Evolutionary conservation across 2,888 invertebrate species (phyloP).

Genomic region (Tenthredo distinguenda): DNA sequence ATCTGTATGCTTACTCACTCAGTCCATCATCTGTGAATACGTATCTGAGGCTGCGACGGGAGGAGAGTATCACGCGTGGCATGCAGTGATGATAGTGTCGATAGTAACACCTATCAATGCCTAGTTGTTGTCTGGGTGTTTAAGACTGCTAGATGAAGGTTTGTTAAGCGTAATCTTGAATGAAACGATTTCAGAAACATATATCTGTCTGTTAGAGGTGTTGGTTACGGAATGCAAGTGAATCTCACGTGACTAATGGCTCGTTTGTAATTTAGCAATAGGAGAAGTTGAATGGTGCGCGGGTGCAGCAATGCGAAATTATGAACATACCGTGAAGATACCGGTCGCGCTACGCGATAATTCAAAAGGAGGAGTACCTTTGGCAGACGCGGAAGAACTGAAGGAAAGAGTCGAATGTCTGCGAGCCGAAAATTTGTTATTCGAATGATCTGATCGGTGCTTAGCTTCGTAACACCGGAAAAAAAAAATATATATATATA

Average conservation of each 20-base stretch:
- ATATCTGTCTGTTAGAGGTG: background rate
- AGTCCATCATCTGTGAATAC: background rate
- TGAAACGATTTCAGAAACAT: background rate
- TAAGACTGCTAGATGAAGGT: background rate
- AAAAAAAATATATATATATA: background rate
- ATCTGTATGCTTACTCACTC: background rate
- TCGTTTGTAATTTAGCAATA: background rate
- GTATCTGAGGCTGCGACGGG: background rate
- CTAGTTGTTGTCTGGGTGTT: background rate
- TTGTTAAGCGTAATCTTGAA: background rate
- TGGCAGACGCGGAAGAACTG: background rate
- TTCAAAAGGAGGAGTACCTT: background rate
- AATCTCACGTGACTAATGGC: conserved; percentile 13
- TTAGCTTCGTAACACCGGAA: conserved; percentile 10
- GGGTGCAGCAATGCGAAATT: background rate
- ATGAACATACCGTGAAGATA: background rate
- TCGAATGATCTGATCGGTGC: background rate
- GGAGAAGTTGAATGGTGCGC: background rate
- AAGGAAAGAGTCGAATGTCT: background rate
- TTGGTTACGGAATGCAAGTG: background rate
- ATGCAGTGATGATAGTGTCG: background rate
- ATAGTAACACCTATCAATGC: conserved; percentile 4
- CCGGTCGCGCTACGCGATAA: background rate
- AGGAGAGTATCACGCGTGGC: background rate
- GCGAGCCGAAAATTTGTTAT: background rate